Evolutionary conservation across 1,140 invertebrate genomes (phyloP).

Genomic region (Ectropis grisescens): DNA sequence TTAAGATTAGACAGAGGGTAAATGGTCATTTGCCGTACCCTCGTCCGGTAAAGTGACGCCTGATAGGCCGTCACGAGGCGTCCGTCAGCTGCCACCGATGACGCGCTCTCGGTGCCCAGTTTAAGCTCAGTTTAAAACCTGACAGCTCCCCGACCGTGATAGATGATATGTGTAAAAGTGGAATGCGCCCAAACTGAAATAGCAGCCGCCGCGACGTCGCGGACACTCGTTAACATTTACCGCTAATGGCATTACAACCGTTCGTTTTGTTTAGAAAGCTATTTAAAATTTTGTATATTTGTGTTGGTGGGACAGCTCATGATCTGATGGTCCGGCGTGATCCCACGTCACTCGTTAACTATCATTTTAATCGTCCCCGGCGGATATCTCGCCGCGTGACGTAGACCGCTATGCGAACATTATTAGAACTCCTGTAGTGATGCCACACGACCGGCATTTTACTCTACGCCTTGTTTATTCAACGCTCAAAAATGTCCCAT

Average conservation of each 20-base stretch:
- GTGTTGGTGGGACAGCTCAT: conserved; percentile 26
- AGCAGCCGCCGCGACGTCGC: conserved; percentile 16
- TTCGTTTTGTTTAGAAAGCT: conserved; percentile 21
- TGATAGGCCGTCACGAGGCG: conserved; percentile 23
- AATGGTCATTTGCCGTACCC: not conserved
- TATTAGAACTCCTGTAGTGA: conserved; percentile 55
- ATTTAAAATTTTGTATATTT: conserved; percentile 20
- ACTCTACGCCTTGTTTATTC: conserved; percentile 51
- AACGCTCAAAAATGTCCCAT: conserved; percentile 48
- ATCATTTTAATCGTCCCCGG: conserved; percentile 38
- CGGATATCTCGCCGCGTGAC: conserved; percentile 33
- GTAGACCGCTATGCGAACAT: conserved; percentile 23
- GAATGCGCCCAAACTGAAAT: conserved; percentile 36
- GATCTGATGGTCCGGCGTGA: too few species aligned
- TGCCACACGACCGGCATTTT: conserved; percentile 55
- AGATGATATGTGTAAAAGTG: conserved; percentile 24
- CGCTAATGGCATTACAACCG: conserved; percentile 31
- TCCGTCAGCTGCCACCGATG: conserved; percentile 33
- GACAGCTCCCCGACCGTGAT: conserved; percentile 34
- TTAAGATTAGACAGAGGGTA: not conserved
- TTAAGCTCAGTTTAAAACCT: conserved; percentile 35
- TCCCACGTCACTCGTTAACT: conserved; percentile 30
- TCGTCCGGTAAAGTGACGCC: conserved; percentile 12
- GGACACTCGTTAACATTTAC: conserved; percentile 26
- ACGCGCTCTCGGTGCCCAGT: conserved; percentile 21